Evolutionary conservation across 2,888 invertebrate species (phyloP), one percentile per base, ranked within the genome.

Genomic region (Ochropacha duplaris): DNA sequence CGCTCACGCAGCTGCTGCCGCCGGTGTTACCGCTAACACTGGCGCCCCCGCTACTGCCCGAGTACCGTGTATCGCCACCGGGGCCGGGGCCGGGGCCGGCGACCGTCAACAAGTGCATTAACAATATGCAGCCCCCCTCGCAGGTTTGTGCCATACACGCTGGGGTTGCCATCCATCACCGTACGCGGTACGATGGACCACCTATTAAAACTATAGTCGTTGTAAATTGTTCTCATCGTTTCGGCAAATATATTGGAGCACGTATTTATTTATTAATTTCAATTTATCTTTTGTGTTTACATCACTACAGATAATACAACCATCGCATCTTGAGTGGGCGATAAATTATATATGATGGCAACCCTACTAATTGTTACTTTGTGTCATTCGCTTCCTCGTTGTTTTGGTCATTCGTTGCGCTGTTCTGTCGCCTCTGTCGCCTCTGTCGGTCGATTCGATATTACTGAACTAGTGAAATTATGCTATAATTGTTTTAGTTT

Each of bases 1-100:
- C 78, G 50, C 77, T 87, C 69, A 86, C 87, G 68, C 71, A 83
- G 50, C 81, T 87, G 60, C 79, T 86, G 76, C 85, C 86, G 71
- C 84, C 85, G 61, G 79, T 65, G 79, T 68, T 84, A 70, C 80
- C 84, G 61, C 56, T 78, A 59, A 57, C 74, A 62, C 72, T n/a
- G n/a, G n/a, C 78, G 62, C 72, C 72, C 59, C 57, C 74, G 51
- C 69, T 24, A 73, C 59, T 74, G 66, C 66, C 77, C 60, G 36
- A 36, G 31, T 31, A 31, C 12, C 31, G 31, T 12, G 12, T 12
- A 31, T 5, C 36, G 36, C 14, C 14, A 2, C 16, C 39, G 39
- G 39, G 14, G 36, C 36, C 36, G n/a, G 36, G 5, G n/a, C n/a
- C 36, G 36, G 36, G 12, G 36, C 36, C n/a, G 8, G n/a, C n/a